A percentile compares a stretch with the other conserved stretches of the same genome.
Conservation (phyloP, 2,797 vertebrate genomes). For the Coreius guichenoti region DNA sequence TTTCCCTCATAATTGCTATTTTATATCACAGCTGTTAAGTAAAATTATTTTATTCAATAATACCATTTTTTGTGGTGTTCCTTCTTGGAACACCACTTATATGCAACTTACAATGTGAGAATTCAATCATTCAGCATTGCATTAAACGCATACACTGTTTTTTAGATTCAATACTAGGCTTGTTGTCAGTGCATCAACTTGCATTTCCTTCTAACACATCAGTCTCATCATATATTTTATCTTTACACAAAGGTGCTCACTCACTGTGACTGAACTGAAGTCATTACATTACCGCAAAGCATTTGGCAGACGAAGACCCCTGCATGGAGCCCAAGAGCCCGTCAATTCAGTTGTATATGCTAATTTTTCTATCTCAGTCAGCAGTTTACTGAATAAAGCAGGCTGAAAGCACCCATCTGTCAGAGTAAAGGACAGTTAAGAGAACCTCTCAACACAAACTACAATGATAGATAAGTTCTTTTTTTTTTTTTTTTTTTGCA, state of each 20-base stretch:
- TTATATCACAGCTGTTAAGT: conserved; percentile 26
- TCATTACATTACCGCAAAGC: not conserved
- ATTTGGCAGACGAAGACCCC: not conserved
- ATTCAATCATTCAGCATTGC: conserved; percentile 3
- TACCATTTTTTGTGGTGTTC: conserved; percentile 32
- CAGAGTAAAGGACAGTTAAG: conserved; percentile 19
- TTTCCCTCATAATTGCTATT: not conserved
- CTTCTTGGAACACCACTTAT: not conserved
- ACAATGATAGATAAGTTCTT: not conserved
- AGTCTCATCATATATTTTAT: not conserved
- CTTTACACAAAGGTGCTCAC: conserved; percentile 29
- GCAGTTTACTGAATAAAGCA: conserved; percentile 37
- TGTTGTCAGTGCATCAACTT: not conserved
- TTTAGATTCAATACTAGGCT: conserved; percentile 3
- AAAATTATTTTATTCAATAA: conserved; percentile 56
- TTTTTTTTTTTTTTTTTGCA: not conserved
- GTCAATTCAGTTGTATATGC: conserved; percentile 26
- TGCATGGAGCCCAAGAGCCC: not conserved
- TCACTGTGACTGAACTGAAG: not conserved
- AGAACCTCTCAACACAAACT: conserved; percentile 20
- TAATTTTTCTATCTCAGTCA: conserved; percentile 25
- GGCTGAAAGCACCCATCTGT: conserved; percentile 15
- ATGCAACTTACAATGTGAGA: not conserved
- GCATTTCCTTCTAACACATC: conserved; percentile 3
- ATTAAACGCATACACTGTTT: conserved; percentile 8